A percentile compares a stretch with the other conserved stretches of the same genome.
These are phyloP conservation scores for Drosophila kuntzei DNA, from an alignment of 2,888 invertebrate species.

Conservation along the genomic window DNA sequence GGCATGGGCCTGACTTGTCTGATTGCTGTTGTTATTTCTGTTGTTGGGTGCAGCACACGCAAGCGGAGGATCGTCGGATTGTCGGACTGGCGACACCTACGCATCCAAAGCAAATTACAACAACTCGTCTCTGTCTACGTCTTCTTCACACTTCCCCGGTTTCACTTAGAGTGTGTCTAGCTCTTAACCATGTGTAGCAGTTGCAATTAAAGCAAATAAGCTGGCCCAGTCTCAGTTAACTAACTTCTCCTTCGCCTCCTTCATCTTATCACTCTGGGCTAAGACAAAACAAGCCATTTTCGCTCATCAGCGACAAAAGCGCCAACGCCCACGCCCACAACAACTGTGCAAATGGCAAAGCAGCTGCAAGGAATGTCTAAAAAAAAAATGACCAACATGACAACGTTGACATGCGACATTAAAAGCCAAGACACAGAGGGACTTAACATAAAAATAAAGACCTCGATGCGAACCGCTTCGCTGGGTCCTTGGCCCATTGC, in stretches of 20 bases:
- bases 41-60: conserved; percentile 67
- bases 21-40: conserved; percentile 10
- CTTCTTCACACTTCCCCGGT: conserved; percentile 1
- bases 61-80: conserved; percentile 50
- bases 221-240: conserved; percentile 15
- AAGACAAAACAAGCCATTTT: conserved; percentile 61
- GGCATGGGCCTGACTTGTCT: conserved; percentile 8
- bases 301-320: conserved; percentile 64
- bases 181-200: conserved; percentile 37
- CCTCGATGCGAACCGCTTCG: conserved; percentile 6
- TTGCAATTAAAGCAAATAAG: conserved; percentile 73
- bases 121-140: conserved; percentile 8
- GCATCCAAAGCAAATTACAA: conserved; percentile 61
- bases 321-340: conserved; percentile 54
- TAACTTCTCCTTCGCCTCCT: background rate
- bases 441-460: background rate
- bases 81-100: conserved; percentile 62
- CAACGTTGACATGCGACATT: conserved; percentile 80
- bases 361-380: conserved; percentile 22
- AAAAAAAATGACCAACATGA: conserved; percentile 74
- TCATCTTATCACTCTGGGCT: background rate
- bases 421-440: conserved; percentile 51
- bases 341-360: conserved; percentile 5
- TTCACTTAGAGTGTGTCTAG: conserved; percentile 21
- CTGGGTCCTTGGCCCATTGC: conserved; percentile 50